phyloP scores from a whole-genome alignment of 2,888 invertebrate genomes.

The Buathra laborator region DNA sequence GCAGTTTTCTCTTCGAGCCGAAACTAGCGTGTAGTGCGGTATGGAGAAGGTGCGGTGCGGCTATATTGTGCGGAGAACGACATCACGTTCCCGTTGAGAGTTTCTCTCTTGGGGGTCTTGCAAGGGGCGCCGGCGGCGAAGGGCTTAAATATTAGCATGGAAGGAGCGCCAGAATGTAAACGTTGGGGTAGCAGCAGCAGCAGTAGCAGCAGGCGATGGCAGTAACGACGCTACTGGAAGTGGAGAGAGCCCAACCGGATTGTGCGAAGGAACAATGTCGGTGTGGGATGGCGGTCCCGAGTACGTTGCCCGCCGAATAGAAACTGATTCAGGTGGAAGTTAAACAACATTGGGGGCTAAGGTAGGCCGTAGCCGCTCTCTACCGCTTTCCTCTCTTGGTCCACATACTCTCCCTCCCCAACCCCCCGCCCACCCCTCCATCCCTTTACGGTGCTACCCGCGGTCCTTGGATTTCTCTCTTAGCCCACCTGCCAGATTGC shows the following conservation, averaged over 20 bases:
- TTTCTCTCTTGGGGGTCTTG: conserved; percentile 61
- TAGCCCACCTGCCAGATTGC: conserved; percentile 12
- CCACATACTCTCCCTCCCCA: not conserved
- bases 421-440: not conserved
- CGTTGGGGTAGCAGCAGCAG: conserved; percentile 63
- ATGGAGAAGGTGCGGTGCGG: conserved; percentile 40
- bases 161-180: conserved; percentile 67
- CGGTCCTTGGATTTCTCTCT: conserved; percentile 23
- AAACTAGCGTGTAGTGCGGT: conserved; percentile 45
- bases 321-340: conserved; percentile 83
- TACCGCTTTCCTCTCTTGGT: not conserved
- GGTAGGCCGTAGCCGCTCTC: conserved; percentile 31
- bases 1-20: conserved; percentile 35
- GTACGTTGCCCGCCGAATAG: conserved; percentile 67
- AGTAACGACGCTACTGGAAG: conserved; percentile 46
- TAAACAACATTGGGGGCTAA: conserved; percentile 78
- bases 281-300: conserved; percentile 62
- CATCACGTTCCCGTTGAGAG: conserved; percentile 64
- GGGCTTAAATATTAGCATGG: conserved; percentile 78
- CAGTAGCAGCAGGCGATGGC: conserved; percentile 57
- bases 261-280: conserved; percentile 75
- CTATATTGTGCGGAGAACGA: conserved; percentile 65
- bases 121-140: conserved; percentile 65
- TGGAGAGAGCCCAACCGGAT: conserved; percentile 70
- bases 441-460: not conserved